Base-by-base conservation (phyloP, 1,140 invertebrate genomes). In the Cylas formicarius region DNA sequence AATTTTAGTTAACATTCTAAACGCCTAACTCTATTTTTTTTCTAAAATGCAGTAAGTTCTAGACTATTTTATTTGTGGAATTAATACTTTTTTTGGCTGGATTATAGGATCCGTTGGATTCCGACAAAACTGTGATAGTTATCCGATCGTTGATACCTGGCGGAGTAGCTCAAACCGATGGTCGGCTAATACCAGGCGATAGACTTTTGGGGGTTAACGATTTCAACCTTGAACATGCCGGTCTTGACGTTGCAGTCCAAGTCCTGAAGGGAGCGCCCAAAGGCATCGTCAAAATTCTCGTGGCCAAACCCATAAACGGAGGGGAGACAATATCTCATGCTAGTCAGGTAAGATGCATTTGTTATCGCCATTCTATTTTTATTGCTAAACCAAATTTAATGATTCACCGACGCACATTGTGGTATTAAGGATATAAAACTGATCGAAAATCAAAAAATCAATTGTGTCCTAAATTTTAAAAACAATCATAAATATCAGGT, bases 141-240 rank as follows among this genome's bases (percentile, higher is more conserved):
- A 88, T 93, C 44, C 73, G 87, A 37, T 87, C 84, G 48, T 73
- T 93, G 42, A 89, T 93, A 20, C 80, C 83, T 4, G 86, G 87
- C 17, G 85, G 90, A 11, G 84, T 90, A 22, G 84, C 87, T 28
- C 81, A 89, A 63, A 70, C 76, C 48, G 82, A 88, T 66, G 84
- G 87, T 5, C 72, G 81, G 11, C 72, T 92, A 6, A 82, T 89
- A 38, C 88, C 89, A 9, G 90, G 90, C 1, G 90, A 92, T 67
- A 67, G 89, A 13, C 74, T 93, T 13, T 68, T 94, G 3, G 84
- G 81, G 53, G 88, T 93, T 42, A 92, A 93, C 67, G 82, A 85
- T 38, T 74, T 75, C 18, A 77, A 80, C 56, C 68, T 92, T 9
- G 79, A 85, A 41, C 77, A 86, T 57, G 80, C 82, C 10, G 80